These are phyloP conservation scores for Scomber japonicus DNA, from an alignment of 2,113 vertebrate genomes.

Conservation along the genomic window DNA sequence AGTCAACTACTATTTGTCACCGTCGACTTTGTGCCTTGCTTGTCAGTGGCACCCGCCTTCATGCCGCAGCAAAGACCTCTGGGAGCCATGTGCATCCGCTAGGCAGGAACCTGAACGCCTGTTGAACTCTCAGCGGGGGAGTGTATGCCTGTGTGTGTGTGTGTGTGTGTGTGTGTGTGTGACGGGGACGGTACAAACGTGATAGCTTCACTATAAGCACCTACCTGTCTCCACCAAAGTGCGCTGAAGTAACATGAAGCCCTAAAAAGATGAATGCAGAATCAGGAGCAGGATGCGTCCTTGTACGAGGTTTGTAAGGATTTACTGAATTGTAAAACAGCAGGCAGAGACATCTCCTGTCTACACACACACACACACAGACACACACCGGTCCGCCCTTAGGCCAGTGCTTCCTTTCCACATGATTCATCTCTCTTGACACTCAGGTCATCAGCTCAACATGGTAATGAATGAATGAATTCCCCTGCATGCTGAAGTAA, in stretches of 20 bases:
- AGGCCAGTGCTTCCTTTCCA: slow-evolving; percentile 52
- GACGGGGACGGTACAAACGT: background rate
- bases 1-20: slow-evolving; percentile 77
- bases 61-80: slow-evolving; percentile 66
- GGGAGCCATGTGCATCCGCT: slow-evolving; percentile 62
- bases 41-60: slow-evolving; percentile 54
- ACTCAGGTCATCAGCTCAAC: slow-evolving; percentile 71
- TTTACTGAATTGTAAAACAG: slow-evolving; percentile 31
- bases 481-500: slow-evolving; percentile 59
- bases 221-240: background rate
- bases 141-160: background rate
- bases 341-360: slow-evolving; percentile 24
- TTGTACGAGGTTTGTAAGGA: slow-evolving; percentile 13
- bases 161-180: slow-evolving; percentile 5
- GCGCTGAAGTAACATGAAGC: too few relatives aligned
- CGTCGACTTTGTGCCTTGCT: slow-evolving; percentile 47
- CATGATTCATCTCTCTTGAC: slow-evolving; percentile 66
- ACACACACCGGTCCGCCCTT: slow-evolving; percentile 8
- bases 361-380: slow-evolving; percentile 20
- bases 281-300: background rate
- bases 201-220: slow-evolving; percentile 1
- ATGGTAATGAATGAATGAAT: slow-evolving; percentile 74
- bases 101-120: slow-evolving; percentile 51
- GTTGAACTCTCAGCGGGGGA: slow-evolving; percentile 42
- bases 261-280: background rate